Conservation (phyloP, 2,113 vertebrate species). For the Chinchilla lanigera region DNA sequence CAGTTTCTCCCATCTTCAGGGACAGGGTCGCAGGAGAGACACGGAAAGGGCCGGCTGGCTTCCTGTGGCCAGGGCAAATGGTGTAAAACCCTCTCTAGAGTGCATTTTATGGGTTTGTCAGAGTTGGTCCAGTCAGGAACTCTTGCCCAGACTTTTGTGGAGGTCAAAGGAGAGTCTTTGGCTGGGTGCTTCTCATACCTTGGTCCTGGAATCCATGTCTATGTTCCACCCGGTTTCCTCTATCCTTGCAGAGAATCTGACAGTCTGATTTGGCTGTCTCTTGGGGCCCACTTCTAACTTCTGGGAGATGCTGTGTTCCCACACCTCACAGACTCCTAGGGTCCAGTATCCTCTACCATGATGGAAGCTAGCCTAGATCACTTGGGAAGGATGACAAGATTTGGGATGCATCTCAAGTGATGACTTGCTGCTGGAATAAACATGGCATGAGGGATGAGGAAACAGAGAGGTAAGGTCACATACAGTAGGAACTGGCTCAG, state of each 20-base stretch:
- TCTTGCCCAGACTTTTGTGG: not conserved
- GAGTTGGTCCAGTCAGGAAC: not conserved
- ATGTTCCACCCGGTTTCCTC: not conserved
- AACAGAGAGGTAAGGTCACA: not conserved
- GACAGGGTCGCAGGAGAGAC: not conserved
- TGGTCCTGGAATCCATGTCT: not conserved
- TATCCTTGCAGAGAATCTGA: not conserved
- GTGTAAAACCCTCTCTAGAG: not conserved
- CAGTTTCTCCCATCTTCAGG: not conserved
- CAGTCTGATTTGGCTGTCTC: not conserved
- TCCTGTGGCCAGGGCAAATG: not conserved
- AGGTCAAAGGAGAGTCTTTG: not conserved
- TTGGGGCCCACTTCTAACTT: not conserved
- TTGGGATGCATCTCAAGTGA: not conserved
- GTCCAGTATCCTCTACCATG: not conserved
- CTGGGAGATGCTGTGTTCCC: not conserved
- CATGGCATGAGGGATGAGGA: not conserved
- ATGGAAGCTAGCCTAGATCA: accelerated
- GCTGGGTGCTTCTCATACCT: not conserved
- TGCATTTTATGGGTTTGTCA: not conserved
- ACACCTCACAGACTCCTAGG: not conserved
- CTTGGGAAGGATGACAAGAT: not conserved
- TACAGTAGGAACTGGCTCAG: not conserved
- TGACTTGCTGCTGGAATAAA: not conserved
- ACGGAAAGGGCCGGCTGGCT: not conserved